Evolutionary conservation across 2,797 vertebrate species (phyloP), one percentile per base, ranked within the genome.

Genomic region (Cyclopterus lumpus): DNA sequence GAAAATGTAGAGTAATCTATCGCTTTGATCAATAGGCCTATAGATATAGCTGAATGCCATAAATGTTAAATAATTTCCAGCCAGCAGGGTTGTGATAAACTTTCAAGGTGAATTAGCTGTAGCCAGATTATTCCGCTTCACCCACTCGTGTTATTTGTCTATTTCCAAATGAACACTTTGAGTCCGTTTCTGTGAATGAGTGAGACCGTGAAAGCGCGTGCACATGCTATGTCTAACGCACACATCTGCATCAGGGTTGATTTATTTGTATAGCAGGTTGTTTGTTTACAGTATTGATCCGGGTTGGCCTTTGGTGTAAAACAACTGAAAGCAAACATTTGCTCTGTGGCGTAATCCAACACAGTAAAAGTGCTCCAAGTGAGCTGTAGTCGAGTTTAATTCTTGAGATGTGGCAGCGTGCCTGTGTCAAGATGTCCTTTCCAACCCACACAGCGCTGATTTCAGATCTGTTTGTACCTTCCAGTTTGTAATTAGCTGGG

Each of bases 401-500:
- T 55, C 46, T 46, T 15, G 24, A 40, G 20, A 15, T 42, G 65
- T 62, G 65, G 61, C 59, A 5, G 30, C 18, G 71, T 57, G 67
- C 11, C 69, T 6, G n/a, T 61, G 44, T 66, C 62, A 63, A 30
- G 20, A 20, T 69, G 24, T 73, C 38, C 26, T 59, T 65, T 15
- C 26, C 70, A 64, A 11, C 55, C 68, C 61, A 32, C 38, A 32
- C 53, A 54, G 71, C 55, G 70, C 71, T 63, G 74, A 67, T 81
- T 73, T 80, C 59, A 61, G 75, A 76, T 85, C 30, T 69, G 84
- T 74, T 73, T 78, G 60, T 71, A 71, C 36, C 60, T 71, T 54
- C 24, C 69, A 65, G 55, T 69, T 64, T 73, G 68, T 73, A 81
- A 83, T 85, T 82, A 86, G 78, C 72, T 48, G 40, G 12, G 28